Conservation (phyloP, 1,140 invertebrate genomes). For the Mesaphorura yosii region DNA sequence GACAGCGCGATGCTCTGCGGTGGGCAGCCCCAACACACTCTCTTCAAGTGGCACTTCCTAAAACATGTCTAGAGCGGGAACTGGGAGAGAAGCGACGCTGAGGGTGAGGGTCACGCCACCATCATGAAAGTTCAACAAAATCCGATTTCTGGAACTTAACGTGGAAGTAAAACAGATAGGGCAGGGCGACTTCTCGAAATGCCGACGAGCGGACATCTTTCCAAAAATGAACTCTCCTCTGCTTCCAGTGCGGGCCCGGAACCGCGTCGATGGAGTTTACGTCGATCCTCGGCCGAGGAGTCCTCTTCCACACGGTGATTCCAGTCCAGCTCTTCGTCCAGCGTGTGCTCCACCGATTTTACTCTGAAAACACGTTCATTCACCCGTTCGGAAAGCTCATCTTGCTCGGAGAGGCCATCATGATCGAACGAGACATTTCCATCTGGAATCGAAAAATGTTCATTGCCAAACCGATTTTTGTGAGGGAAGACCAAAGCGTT, state of each 20-base stretch:
- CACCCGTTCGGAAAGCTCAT: constrained; percentile 54
- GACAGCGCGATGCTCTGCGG: constrained; percentile 39
- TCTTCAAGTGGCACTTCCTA: constrained; percentile 24
- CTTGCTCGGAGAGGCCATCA: constrained; percentile 57
- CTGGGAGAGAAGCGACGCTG: constrained; percentile 31
- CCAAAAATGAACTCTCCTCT: not conserved
- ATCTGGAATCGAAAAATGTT: constrained; percentile 83
- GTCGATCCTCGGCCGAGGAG: constrained; percentile 47
- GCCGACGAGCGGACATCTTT: not conserved
- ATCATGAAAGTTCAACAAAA: constrained; percentile 44
- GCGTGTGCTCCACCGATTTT: constrained; percentile 63
- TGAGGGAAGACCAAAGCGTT: constrained; percentile 62
- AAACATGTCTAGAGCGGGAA: constrained; percentile 35
- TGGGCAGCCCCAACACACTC: constrained; percentile 37
- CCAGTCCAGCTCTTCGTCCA: constrained; percentile 67
- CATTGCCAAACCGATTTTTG: constrained; percentile 54
- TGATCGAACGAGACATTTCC: constrained; percentile 72
- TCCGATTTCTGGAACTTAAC: constrained; percentile 43
- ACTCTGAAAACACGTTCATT: constrained; percentile 44
- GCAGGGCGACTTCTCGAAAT: no score
- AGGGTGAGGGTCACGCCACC: constrained; percentile 45
- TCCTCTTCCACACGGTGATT: constrained; percentile 64
- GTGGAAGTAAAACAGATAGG: constrained; percentile 47
- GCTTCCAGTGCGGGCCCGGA: constrained; percentile 41
- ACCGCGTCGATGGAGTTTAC: constrained; percentile 35